Conservation (phyloP, 2,113 vertebrate genomes). For the Mastomys coucha region DNA sequence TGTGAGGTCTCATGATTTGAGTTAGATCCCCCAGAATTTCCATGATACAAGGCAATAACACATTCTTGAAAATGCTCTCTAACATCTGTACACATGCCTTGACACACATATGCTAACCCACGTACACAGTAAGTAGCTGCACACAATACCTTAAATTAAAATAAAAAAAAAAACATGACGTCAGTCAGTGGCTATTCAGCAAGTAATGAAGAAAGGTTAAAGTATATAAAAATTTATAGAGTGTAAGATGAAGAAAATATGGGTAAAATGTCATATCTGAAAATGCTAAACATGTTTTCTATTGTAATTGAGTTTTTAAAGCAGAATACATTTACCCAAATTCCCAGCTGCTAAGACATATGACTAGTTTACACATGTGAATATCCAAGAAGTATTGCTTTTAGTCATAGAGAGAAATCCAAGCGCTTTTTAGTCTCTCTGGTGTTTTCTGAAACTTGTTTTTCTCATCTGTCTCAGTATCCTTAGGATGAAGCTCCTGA, state of each 20-base stretch:
- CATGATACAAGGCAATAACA: too few species aligned
- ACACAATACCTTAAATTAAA: not conserved
- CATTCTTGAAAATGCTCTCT: not conserved
- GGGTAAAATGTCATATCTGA: not conserved
- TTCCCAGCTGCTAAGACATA: not conserved
- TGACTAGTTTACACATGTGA: not conserved
- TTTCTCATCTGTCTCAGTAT: not conserved
- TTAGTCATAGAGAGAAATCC: not conserved
- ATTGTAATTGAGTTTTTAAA: not conserved
- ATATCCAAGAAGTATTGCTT: not conserved
- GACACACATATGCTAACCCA: not conserved
- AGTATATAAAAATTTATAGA: not conserved
- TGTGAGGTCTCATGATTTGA: not conserved
- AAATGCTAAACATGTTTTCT: not conserved
- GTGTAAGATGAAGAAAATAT: constrained; percentile 9
- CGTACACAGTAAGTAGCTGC: not conserved
- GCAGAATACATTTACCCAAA: not conserved
- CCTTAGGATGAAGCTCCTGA: not conserved
- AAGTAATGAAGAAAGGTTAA: not conserved
- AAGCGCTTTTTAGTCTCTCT: not conserved
- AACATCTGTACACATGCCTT: not conserved
- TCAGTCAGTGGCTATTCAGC: not conserved
- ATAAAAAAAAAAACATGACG: not conserved
- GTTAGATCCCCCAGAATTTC: not conserved
- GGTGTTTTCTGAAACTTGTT: not conserved